Base-by-base conservation (phyloP, 1,140 invertebrate genomes). In the Neodiprion fabricii region DNA sequence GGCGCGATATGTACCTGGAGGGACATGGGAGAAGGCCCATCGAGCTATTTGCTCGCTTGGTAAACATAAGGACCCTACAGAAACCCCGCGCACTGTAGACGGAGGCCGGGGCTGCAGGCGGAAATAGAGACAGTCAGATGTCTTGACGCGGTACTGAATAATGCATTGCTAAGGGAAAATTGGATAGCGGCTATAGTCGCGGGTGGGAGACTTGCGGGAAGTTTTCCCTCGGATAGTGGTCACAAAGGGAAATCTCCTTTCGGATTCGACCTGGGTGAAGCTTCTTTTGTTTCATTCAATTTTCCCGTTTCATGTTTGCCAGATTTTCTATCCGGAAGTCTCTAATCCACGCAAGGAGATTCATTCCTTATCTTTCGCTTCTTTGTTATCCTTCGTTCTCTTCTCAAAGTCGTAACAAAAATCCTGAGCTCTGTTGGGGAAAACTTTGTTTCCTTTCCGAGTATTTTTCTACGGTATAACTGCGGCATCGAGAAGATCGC, bases 141-240 rank as follows among this genome's bases (percentile, higher is more conserved):
- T 61, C 83, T 83, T 82, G 80, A 79, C 74, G 79, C 71, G 71
- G 79, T 79, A 61, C 79, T 83, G 81, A 83, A 84, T 84, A 84
- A 83, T 84, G 80, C 80, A 84, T 81, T 77, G 77, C 77, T 75
- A 66, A 67, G 74, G 78, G 76, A 83, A 84, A 84, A 84, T 84
- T 82, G 80, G 81, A 81, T 82, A 80, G 79, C 49, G 71, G 50
- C 28, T 72, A 40, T 40, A 72, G 71, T 72, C 50, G 71, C 40
- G 71, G 49, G 71, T 72, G 48, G 28, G 47, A 71, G 47, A 28
- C 21, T 23, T 23, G 10, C 21, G 17, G 67, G 21, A 17, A 61
- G 11, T 5, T 17, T 61, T 61, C n/a, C 53, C n/a, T 17, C 7
- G n/a, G 11, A 61, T 17, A 61, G 53, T 17, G n/a, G 11, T 9